Conservation (phyloP, 2,888 invertebrate genomes). For the Caenorhabditis sp. region DNA sequence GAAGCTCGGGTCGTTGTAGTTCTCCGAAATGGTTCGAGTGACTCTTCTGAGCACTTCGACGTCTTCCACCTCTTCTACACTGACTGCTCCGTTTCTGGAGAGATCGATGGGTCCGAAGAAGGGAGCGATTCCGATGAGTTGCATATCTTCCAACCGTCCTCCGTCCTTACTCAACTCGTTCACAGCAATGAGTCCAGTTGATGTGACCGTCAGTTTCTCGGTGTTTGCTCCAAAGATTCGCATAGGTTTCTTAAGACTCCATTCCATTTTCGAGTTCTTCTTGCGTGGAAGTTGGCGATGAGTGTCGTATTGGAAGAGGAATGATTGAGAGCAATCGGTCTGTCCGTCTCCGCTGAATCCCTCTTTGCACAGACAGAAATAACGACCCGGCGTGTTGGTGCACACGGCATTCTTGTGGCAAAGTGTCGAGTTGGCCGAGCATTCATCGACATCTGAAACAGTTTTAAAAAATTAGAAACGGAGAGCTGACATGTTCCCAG, state of each 20-base stretch:
- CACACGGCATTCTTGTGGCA: constrained; percentile 76
- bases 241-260: constrained; percentile 70
- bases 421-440: constrained; percentile 61
- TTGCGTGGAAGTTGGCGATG: constrained; percentile 70
- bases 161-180: constrained; percentile 60
- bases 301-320: constrained; percentile 71
- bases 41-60: constrained; percentile 30
- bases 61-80: constrained; percentile 68
- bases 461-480: too few relatives aligned
- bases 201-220: constrained; percentile 72
- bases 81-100: constrained; percentile 63
- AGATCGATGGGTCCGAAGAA: constrained; percentile 76
- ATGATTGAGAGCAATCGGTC: constrained; percentile 70
- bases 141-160: constrained; percentile 69
- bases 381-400: constrained; percentile 78
- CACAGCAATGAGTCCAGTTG: constrained; percentile 74
- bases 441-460: constrained; percentile 78
- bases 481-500: too few relatives aligned
- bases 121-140: constrained; percentile 75
- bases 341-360: constrained; percentile 77
- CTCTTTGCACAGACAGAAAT: constrained; percentile 76
- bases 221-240: constrained; percentile 72
- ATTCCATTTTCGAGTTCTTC: constrained; percentile 70
- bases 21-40: constrained; percentile 65
- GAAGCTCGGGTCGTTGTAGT: constrained; percentile 67